A percentile compares a stretch with the other conserved stretches of the same genome.
Evolutionary conservation across 2,888 invertebrate genomes (phyloP).

Genomic region (Heliconius aoede): DNA sequence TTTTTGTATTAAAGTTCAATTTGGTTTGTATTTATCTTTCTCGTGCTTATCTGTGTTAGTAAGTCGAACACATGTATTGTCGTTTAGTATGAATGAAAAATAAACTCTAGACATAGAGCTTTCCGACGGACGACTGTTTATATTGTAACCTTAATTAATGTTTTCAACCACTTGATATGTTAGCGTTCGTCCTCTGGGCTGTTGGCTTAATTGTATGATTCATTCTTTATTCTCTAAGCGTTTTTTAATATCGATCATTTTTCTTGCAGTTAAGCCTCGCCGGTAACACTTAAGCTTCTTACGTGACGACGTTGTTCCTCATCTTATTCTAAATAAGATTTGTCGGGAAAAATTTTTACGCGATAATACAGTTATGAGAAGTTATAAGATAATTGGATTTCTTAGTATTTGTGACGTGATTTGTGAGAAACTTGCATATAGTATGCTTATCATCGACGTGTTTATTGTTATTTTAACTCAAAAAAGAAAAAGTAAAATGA

Average conservation of each 20-base stretch:
- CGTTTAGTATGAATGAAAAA: conserved; percentile 80
- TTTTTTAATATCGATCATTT: conserved; percentile 16
- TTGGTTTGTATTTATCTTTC: conserved; percentile 47
- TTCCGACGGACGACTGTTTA: conserved; percentile 73
- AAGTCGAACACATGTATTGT: conserved; percentile 78
- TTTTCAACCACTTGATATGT: conserved; percentile 66
- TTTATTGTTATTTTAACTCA: background rate
- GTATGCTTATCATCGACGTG: background rate
- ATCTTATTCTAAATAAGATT: conserved; percentile 25
- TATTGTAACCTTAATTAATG: conserved; percentile 81
- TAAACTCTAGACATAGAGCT: conserved; percentile 76
- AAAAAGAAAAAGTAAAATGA: background rate
- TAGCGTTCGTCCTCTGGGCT: conserved; percentile 60
- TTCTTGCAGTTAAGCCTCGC: conserved; percentile 31
- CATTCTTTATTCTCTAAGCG: conserved; percentile 52
- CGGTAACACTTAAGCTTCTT: conserved; percentile 17
- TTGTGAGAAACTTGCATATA: conserved; percentile 33
- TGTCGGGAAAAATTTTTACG: conserved; percentile 7
- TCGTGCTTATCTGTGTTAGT: conserved; percentile 75
- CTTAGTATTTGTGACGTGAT: conserved; percentile 28
- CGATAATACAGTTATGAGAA: conserved; percentile 24
- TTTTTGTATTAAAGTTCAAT: conserved; percentile 29
- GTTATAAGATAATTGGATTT: conserved; percentile 29
- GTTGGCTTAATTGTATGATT: conserved; percentile 60
- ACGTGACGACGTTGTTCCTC: conserved; percentile 4